Conservation (phyloP, 2,888 invertebrate species). For the Dolichopus griseipennis region DNA sequence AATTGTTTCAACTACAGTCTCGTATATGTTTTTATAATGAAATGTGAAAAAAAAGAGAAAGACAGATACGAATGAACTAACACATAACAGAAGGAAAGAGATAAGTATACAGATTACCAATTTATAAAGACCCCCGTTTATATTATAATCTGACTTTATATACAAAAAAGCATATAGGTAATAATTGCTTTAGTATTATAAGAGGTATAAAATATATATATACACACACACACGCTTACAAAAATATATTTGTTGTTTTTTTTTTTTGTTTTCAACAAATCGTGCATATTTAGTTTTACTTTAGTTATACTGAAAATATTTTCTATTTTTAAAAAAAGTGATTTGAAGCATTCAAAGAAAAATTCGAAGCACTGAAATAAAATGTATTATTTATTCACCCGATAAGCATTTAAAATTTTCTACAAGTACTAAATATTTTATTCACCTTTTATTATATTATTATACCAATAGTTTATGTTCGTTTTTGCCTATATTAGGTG, state of each 20-base stretch:
- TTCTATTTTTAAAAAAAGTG: not conserved
- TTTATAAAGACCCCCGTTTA: constrained; percentile 2
- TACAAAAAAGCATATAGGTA: not conserved
- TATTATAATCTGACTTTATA: not conserved
- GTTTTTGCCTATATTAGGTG: too few species aligned
- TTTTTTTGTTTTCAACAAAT: too few species aligned
- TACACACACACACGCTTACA: too few species aligned
- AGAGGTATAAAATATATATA: too few species aligned
- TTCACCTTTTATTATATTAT: too few species aligned
- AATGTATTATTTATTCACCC: not conserved
- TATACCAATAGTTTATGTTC: too few species aligned
- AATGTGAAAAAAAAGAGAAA: not conserved
- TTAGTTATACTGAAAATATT: not conserved
- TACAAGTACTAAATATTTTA: not conserved
- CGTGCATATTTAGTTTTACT: not conserved
- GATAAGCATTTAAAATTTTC: not conserved
- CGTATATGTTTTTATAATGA: not conserved
- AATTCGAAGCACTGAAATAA: not conserved
- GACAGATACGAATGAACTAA: not conserved
- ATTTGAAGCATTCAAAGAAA: too few species aligned
- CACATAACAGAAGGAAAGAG: not conserved
- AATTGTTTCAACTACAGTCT: not conserved
- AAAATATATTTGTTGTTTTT: too few species aligned
- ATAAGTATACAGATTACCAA: not conserved
- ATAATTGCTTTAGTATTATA: too few species aligned